Evolutionary conservation across 2,113 vertebrate species (phyloP).

Genomic region (Periophthalmus modestus): DNA sequence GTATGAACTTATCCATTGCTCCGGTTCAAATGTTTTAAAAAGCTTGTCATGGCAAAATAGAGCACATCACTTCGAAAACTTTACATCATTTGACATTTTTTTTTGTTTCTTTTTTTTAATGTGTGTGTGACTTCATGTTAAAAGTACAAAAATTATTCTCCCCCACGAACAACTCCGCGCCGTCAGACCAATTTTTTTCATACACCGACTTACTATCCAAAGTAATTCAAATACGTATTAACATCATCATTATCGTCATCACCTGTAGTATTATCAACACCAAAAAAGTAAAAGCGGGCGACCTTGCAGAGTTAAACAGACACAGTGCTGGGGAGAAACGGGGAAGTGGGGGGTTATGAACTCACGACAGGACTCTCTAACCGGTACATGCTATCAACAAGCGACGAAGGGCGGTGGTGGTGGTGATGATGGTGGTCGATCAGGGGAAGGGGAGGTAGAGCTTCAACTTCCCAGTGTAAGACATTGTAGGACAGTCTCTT

Average conservation of each 20-base stretch:
- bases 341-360: conserved; percentile 46
- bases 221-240: conserved; percentile 81
- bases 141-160: conserved; percentile 73
- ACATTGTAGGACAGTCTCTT: conserved; percentile 65
- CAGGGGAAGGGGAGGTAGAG: conserved; percentile 43
- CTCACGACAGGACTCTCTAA: conserved; percentile 81
- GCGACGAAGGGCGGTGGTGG: conserved; percentile 64
- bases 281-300: conserved; percentile 79
- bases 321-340: conserved; percentile 69
- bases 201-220: conserved; percentile 77
- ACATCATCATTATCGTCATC: conserved; percentile 77
- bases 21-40: conserved; percentile 70
- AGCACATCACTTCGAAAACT: conserved; percentile 78
- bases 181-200: conserved; percentile 61
- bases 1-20: conserved; percentile 50
- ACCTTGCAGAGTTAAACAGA: conserved; percentile 81
- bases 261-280: conserved; percentile 80
- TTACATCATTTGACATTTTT: conserved; percentile 56
- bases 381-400: conserved; percentile 85
- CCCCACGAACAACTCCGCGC: conserved; percentile 65
- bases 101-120: conserved; percentile 48
- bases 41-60: conserved; percentile 78
- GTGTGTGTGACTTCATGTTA: conserved; percentile 65
- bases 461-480: conserved; percentile 64
- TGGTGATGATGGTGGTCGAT: background rate